Evolutionary conservation across 92 coral and sea anemone genomes (phyloP).

Genomic region (Desmophyllum pertusum): DNA sequence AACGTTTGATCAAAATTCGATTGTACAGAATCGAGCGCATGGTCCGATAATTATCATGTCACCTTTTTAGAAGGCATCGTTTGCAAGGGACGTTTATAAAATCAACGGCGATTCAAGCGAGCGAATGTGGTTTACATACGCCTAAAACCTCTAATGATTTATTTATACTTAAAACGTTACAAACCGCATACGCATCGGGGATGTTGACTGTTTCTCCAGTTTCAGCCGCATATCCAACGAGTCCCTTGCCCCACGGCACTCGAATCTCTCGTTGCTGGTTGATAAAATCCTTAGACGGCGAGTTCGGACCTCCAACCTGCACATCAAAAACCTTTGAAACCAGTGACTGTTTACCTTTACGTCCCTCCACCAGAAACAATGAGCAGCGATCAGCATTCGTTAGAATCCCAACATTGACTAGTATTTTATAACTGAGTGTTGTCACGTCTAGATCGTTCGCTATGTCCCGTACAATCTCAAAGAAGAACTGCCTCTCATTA

Average conservation of each 20-base stretch:
- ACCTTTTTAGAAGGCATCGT: conserved; percentile 25
- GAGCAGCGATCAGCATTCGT: conserved; percentile 99
- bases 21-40: conserved; percentile 12
- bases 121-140: conserved; percentile 78
- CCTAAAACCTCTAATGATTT: conserved; percentile 88
- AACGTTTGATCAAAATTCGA: conserved; percentile 23
- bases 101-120: conserved; percentile 58
- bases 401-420: conserved; percentile 98
- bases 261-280: conserved; percentile 89
- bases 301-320: conserved; percentile 81
- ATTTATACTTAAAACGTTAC: conserved; percentile 84
- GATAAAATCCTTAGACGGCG: conserved; percentile 80
- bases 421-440: conserved; percentile 96
- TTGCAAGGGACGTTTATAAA: conserved; percentile 50
- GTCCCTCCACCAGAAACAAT: conserved; percentile 96
- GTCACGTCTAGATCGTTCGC: conserved; percentile 95
- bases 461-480: conserved; percentile 97
- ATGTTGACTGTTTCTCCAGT: conserved; percentile 99
- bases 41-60: conserved; percentile 23
- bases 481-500: conserved; percentile 95
- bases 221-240: conserved; percentile 98
- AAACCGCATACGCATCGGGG: conserved; percentile 99
- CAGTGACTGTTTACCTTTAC: conserved; percentile 93
- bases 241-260: conserved; percentile 98
- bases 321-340: conserved; percentile 99